Base-by-base conservation (phyloP, 2,113 vertebrate species). In the Cyprinodon tularosa region DNA sequence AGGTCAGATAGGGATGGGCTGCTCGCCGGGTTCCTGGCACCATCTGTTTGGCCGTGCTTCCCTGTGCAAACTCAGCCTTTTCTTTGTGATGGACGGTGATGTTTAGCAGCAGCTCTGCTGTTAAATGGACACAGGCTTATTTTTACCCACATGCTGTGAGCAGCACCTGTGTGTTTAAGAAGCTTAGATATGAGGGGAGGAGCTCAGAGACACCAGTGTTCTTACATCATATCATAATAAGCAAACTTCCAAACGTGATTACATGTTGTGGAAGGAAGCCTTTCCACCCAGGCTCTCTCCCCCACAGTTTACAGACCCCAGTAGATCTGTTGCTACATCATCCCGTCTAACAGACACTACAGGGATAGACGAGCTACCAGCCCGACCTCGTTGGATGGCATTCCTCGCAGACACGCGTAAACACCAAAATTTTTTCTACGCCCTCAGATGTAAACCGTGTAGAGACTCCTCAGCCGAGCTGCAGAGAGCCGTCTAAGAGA, bases 111-210 rank as follows among this genome's bases (percentile, higher is more conserved):
- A 88, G 84, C 59, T 74, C 68, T 77, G 77, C 86, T 78, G 80
- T 68, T 73, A 74, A 87, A 47, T 90, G 73, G 88, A 77, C 78
- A 83, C 66, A 81, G 76, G 87, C 80, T 87, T 90, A 87, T 85
- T 84, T 83, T 72, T 72, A 73, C 78, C 53, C 42, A 53, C 71
- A 37, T 20, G 29, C 60, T 50, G 65, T 62, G 63, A 72, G 44
- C 61, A 57, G 62, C 71, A 53, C 68, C 47, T 71, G 45, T 77
- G 63, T 63, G 65, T 76, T 59, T 91, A 92, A 92, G 93, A 87
- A 86, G 90, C 91, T 94, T 93, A 93, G 48, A 61, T 78, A 63
- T 82, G 74, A 61, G 72, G 85, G 74, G 69, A 83, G 82, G 65
- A 79, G 66, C 75, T 68, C 73, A 45, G 29, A 57, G 69, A 48